Evolutionary conservation across 2,888 invertebrate species (phyloP).

Genomic region (Nymphalis urticae): DNA sequence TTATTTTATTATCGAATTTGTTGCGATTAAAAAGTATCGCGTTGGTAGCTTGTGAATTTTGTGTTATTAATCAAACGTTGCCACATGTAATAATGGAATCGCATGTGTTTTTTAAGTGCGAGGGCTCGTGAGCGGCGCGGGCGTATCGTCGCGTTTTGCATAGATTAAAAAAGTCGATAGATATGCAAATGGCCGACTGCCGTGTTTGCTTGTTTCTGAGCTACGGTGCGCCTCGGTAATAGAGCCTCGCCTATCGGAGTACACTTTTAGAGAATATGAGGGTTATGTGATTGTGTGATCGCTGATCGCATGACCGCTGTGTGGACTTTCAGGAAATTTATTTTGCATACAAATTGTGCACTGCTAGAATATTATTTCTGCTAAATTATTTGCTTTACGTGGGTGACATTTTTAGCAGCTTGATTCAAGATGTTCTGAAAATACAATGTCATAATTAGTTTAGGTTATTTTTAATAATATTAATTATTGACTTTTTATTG

Average conservation of each 20-base stretch:
- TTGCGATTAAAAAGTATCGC: constrained; percentile 10
- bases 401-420: neutral
- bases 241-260: constrained; percentile 70
- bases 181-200: constrained; percentile 74
- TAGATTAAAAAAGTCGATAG: constrained; percentile 81
- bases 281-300: constrained; percentile 50
- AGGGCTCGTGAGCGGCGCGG: constrained; percentile 67
- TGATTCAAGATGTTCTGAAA: neutral
- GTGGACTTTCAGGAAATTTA: constrained; percentile 51
- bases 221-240: constrained; percentile 74
- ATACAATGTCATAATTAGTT: neutral
- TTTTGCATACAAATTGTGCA: constrained; percentile 42
- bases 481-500: too few relatives aligned
- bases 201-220: constrained; percentile 79
- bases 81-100: constrained; percentile 65
- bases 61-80: constrained; percentile 64
- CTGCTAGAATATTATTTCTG: neutral
- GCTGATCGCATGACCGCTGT: constrained; percentile 59
- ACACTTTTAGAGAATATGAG: constrained; percentile 58
- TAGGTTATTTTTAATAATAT: too few relatives aligned
- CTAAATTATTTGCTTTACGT: constrained; percentile 4
- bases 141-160: constrained; percentile 80
- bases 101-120: constrained; percentile 62
- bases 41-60: constrained; percentile 2
- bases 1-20: constrained; percentile 26